These are phyloP conservation scores for Stenchaetothrips biformis DNA, from an alignment of 2,888 invertebrate genomes.

Conservation along the genomic window DNA sequence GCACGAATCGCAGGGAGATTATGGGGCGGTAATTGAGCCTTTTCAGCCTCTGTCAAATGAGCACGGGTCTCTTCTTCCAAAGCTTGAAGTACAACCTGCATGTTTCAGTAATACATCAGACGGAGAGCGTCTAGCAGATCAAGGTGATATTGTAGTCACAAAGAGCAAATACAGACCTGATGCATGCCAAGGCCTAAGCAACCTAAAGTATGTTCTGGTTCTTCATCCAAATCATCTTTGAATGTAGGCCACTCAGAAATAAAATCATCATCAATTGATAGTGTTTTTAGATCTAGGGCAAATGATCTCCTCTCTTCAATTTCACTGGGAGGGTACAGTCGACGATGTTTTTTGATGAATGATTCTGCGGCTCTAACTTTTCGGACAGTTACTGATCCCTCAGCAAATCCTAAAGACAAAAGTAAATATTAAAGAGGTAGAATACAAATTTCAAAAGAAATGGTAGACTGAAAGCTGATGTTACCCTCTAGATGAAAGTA, in stretches of 20 bases:
- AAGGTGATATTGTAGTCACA: background rate
- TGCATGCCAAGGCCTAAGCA: conserved; percentile 75
- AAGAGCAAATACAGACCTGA: conserved; percentile 51
- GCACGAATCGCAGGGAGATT: conserved; percentile 51
- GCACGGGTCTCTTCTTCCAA: conserved; percentile 49
- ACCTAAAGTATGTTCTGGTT: conserved; percentile 62
- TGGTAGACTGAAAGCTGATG: background rate
- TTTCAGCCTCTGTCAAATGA: conserved; percentile 34
- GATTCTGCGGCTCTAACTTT: conserved; percentile 53
- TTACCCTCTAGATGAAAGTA: conserved; percentile 70
- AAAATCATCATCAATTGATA: conserved; percentile 56
- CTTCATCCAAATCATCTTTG: conserved; percentile 58
- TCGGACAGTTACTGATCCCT: conserved; percentile 49
- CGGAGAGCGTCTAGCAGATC: background rate
- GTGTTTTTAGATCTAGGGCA: conserved; percentile 54
- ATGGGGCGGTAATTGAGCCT: conserved; percentile 41
- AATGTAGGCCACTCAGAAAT: conserved; percentile 59
- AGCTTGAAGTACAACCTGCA: conserved; percentile 43
- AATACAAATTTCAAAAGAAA: conserved; percentile 23
- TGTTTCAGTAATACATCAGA: conserved; percentile 30
- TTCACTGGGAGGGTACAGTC: conserved; percentile 53
- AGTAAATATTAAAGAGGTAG: conserved; percentile 31
- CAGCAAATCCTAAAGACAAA: conserved; percentile 46
- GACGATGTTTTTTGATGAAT: conserved; percentile 51
- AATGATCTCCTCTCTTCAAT: conserved; percentile 56